phyloP scores from a whole-genome alignment of 2,113 vertebrate species.

The Chionodraco myersi region DNA sequence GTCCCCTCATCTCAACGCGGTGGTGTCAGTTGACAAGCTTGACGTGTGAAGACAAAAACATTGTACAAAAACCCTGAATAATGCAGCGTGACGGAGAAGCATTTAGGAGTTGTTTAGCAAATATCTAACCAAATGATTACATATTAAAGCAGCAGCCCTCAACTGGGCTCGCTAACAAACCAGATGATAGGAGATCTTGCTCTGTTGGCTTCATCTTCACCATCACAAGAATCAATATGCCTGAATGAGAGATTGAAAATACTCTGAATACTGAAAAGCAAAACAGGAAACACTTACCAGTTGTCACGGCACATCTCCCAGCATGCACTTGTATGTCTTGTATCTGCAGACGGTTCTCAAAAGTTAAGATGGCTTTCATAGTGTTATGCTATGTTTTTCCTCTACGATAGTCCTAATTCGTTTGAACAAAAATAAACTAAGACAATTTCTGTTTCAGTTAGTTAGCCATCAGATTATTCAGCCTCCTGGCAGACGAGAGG shows the following conservation, averaged over 20 bases:
- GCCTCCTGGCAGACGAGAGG: slow-evolving; percentile 14
- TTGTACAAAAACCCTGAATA: slow-evolving; percentile 57
- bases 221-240: slow-evolving; percentile 44
- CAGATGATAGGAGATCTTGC: slow-evolving; percentile 32
- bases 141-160: slow-evolving; percentile 61
- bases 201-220: slow-evolving; percentile 41
- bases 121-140: slow-evolving; percentile 60
- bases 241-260: slow-evolving; percentile 26
- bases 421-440: slow-evolving; percentile 4
- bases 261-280: slow-evolving; percentile 15
- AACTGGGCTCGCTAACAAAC: slow-evolving; percentile 30
- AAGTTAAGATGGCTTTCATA: neutral
- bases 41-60: slow-evolving; percentile 43
- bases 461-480: slow-evolving; percentile 16
- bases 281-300: slow-evolving; percentile 14
- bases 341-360: slow-evolving; percentile 29
- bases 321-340: slow-evolving; percentile 15
- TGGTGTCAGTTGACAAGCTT: slow-evolving; percentile 29
- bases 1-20: neutral
- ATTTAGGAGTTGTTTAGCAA: slow-evolving; percentile 66
- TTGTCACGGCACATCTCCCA: slow-evolving; percentile 12
- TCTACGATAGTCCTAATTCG: neutral
- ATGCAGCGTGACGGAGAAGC: slow-evolving; percentile 56
- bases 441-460: neutral
- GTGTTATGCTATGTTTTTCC: neutral